These are phyloP conservation scores for Strigamia transsilvanica DNA, from an alignment of 2,888 invertebrate genomes.

Conservation along the genomic window DNA sequence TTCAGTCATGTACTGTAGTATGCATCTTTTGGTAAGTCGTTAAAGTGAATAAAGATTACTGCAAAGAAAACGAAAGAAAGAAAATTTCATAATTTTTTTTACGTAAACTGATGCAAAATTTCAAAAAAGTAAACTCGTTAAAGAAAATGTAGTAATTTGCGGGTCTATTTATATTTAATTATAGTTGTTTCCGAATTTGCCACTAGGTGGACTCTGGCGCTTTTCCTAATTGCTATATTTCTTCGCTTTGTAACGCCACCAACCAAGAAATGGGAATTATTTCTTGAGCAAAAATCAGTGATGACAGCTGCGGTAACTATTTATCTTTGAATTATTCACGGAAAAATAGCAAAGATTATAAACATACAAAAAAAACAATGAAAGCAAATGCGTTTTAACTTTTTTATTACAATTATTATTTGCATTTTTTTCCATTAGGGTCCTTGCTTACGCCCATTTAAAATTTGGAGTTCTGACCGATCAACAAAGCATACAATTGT, in stretches of 20 bases:
- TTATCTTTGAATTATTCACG: background rate
- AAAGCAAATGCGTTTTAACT: background rate
- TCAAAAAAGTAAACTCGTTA: no score
- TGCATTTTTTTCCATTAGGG: conserved; percentile 21
- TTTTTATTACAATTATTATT: background rate
- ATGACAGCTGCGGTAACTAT: conserved; percentile 41
- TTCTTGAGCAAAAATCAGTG: background rate
- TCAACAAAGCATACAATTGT: conserved; percentile 52
- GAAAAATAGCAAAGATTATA: background rate
- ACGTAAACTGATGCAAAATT: no score
- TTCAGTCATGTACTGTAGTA: conserved; percentile 1
- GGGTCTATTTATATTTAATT: background rate
- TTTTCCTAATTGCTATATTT: background rate
- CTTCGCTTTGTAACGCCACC: conserved; percentile 7
- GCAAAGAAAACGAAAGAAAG: background rate
- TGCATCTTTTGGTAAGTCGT: conserved; percentile 34
- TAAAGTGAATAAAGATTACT: conserved; percentile 29
- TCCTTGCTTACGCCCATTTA: conserved; percentile 53
- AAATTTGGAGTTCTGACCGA: conserved; percentile 51
- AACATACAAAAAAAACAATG: background rate
- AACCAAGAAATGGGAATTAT: background rate
- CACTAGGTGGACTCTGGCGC: conserved; percentile 22
- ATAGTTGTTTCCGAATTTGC: background rate
- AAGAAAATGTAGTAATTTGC: background rate
- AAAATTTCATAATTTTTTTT: background rate